Conservation (phyloP, 2,888 invertebrate species). For the Adelognathus sp. region DNA sequence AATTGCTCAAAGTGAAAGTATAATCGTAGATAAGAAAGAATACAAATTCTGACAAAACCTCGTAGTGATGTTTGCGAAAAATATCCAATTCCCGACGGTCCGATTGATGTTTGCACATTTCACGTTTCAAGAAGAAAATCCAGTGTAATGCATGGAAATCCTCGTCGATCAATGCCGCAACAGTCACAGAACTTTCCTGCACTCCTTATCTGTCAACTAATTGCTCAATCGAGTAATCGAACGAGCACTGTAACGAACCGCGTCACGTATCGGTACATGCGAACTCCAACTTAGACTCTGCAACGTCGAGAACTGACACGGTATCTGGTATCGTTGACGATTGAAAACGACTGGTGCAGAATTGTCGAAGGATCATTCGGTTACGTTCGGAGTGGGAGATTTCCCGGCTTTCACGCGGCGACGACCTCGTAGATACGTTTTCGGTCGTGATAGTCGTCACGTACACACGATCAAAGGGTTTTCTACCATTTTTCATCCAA, state of each 20-base stretch:
- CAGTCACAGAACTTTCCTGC: neutral
- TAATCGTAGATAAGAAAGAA: neutral
- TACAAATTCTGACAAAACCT: conserved; percentile 10
- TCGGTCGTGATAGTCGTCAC: conserved; percentile 51
- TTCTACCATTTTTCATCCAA: neutral
- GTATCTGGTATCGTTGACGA: conserved; percentile 28
- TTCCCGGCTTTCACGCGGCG: conserved; percentile 30
- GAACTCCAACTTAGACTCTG: neutral
- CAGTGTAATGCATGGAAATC: neutral
- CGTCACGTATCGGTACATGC: neutral
- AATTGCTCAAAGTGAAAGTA: neutral
- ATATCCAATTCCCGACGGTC: conserved; percentile 20
- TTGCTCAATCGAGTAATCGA: neutral
- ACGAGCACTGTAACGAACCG: neutral
- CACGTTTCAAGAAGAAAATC: neutral
- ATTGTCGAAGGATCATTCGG: conserved; percentile 39
- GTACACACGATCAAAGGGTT: conserved; percentile 7
- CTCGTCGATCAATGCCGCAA: neutral
- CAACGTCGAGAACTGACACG: neutral
- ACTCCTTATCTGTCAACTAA: neutral
- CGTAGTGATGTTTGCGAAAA: conserved; percentile 29
- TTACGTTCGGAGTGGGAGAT: conserved; percentile 44
- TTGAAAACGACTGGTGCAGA: conserved; percentile 32
- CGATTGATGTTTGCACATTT: conserved; percentile 47
- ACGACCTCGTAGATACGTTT: conserved; percentile 37